Conservation (phyloP, 2,113 vertebrate genomes). For the Columba janthina region DNA sequence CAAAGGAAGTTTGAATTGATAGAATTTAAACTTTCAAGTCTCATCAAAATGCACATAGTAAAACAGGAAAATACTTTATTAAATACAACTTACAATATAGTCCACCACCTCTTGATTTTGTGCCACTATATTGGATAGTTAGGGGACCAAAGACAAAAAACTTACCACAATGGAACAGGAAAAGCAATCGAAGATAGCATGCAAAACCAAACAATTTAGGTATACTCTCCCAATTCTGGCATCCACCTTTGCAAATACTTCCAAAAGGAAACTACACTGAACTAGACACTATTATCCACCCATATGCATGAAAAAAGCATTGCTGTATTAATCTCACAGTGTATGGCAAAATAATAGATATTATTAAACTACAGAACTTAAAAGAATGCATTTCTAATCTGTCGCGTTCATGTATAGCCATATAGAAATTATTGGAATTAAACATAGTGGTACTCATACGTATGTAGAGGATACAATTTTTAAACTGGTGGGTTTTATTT, state of each 20-base stretch:
- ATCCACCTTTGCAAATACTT: not conserved
- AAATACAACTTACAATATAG: not conserved
- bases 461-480: not conserved
- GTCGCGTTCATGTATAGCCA: not conserved
- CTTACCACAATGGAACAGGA: not conserved
- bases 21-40: not conserved
- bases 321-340: not conserved
- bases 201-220: not conserved
- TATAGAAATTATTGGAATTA: not conserved
- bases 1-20: not conserved
- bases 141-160: not conserved
- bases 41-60: not conserved
- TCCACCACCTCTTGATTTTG: not conserved
- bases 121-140: not conserved
- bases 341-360: not conserved
- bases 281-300: not conserved
- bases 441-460: not conserved
- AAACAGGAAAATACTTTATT: not conserved
- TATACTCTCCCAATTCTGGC: not conserved
- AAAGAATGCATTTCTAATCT: not conserved
- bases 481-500: too few species aligned
- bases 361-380: not conserved
- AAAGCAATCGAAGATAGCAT: not conserved
- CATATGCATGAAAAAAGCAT: fast-evolving
- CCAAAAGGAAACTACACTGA: not conserved